Conservation (phyloP, 2,888 invertebrate genomes). For the Luperina nickerlii region DNA sequence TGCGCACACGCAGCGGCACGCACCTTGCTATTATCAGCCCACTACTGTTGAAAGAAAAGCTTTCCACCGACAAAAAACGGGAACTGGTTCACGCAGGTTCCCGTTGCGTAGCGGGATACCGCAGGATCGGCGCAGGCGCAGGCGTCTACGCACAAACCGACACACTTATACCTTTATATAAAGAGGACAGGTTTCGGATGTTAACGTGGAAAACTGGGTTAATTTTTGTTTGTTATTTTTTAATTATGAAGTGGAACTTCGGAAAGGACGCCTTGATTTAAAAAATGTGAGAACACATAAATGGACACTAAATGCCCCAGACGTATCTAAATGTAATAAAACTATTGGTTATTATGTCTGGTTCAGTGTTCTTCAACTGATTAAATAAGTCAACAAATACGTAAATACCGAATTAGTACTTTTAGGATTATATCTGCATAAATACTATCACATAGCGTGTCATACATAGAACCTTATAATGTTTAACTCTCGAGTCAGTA, state of each 20-base stretch:
- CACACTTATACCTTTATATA: constrained; percentile 45
- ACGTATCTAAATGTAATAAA: neutral
- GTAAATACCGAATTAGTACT: neutral
- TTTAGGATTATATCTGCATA: neutral
- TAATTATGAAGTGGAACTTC: neutral
- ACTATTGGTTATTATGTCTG: neutral
- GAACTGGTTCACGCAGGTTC: constrained; percentile 78
- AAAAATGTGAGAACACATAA: neutral
- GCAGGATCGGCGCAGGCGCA: constrained; percentile 53
- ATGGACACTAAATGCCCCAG: neutral
- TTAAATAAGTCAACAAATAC: neutral
- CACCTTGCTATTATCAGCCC: constrained; percentile 52
- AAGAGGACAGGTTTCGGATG: constrained; percentile 57
- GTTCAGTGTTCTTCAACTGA: neutral
- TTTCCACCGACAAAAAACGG: constrained; percentile 60
- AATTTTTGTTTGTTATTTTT: constrained; percentile 41
- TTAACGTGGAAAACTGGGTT: constrained; percentile 47
- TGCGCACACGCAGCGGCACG: constrained; percentile 38
- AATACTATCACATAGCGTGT: neutral
- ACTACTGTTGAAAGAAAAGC: constrained; percentile 62
- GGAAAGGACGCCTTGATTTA: neutral
- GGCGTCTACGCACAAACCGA: constrained; percentile 61
- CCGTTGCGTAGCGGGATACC: constrained; percentile 77
- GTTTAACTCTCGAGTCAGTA: neutral
- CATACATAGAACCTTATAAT: neutral